These are phyloP conservation scores for Anoplolepis gracilipes DNA, from an alignment of 1,140 invertebrate species.

Conservation along the genomic window DNA sequence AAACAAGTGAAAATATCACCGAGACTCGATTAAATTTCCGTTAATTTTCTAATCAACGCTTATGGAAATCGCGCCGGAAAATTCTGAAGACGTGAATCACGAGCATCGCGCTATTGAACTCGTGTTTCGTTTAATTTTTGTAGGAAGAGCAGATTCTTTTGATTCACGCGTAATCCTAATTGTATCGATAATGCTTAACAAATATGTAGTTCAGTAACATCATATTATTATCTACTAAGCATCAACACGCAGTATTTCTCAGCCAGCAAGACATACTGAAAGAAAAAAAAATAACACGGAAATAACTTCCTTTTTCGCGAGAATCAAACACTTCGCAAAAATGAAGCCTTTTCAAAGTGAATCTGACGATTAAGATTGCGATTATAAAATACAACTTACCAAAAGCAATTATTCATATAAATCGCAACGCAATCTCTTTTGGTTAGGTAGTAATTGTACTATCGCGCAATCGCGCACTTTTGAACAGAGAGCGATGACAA, in stretches of 20 bases:
- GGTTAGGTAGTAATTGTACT: not conserved
- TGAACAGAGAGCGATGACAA: not conserved
- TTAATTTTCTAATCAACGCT: slow-evolving; percentile 19
- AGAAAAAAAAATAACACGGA: slow-evolving; percentile 4
- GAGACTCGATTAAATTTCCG: not conserved
- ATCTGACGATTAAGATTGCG: no score
- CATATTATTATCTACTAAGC: slow-evolving; percentile 57
- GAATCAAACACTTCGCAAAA: slow-evolving; percentile 1
- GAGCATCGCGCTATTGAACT: slow-evolving; percentile 46
- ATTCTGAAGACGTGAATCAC: slow-evolving; percentile 42
- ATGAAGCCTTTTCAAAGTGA: not conserved
- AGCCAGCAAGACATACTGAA: slow-evolving; percentile 19
- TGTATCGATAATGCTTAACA: slow-evolving; percentile 56
- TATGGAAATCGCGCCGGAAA: not conserved
- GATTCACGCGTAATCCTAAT: slow-evolving; percentile 62
- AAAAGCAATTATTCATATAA: not conserved
- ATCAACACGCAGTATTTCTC: slow-evolving; percentile 53
- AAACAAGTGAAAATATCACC: no score
- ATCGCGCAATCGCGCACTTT: not conserved
- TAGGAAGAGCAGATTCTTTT: slow-evolving; percentile 71
- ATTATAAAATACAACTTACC: not conserved
- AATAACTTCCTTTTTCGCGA: not conserved
- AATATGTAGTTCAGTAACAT: slow-evolving; percentile 51
- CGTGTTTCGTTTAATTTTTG: slow-evolving; percentile 58
- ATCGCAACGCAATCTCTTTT: not conserved